phyloP scores from a whole-genome alignment of 2,797 vertebrate species.

The Sardinella longiceps region DNA sequence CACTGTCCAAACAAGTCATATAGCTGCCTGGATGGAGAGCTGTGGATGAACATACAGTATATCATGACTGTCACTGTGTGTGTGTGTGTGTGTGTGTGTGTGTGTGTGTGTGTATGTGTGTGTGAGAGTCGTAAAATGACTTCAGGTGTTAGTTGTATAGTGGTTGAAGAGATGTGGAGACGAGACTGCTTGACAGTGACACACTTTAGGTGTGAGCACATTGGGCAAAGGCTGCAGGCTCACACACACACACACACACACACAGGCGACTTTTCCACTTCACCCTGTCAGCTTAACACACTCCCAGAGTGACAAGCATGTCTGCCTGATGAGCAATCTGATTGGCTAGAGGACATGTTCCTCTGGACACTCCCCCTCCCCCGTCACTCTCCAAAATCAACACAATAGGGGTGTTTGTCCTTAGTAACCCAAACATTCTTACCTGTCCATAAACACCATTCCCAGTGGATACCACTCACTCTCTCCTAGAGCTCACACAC shows the following conservation, averaged over 20 bases:
- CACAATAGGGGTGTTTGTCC: conserved; percentile 69
- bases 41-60: too few species aligned
- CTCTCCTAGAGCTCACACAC: conserved; percentile 70
- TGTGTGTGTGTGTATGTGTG: too few species aligned
- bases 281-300: conserved; percentile 21
- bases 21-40: too few species aligned
- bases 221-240: conserved; percentile 18
- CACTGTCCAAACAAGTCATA: too few species aligned
- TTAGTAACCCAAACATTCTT: conserved; percentile 65
- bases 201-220: background rate
- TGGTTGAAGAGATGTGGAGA: background rate
- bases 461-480: conserved; percentile 32
- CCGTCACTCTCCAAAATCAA: conserved; percentile 58
- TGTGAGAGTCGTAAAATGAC: too few species aligned
- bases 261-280: conserved; percentile 30
- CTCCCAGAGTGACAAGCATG: conserved; percentile 24
- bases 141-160: too few species aligned
- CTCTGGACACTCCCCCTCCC: conserved; percentile 45
- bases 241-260: conserved; percentile 10
- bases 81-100: too few species aligned
- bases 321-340: conserved; percentile 50
- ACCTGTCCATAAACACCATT: background rate
- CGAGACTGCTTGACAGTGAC: background rate
- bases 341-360: conserved; percentile 53
- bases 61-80: too few species aligned